Evolutionary conservation across 2,888 invertebrate genomes (phyloP).

Genomic region (Teleogryllus oceanicus): DNA sequence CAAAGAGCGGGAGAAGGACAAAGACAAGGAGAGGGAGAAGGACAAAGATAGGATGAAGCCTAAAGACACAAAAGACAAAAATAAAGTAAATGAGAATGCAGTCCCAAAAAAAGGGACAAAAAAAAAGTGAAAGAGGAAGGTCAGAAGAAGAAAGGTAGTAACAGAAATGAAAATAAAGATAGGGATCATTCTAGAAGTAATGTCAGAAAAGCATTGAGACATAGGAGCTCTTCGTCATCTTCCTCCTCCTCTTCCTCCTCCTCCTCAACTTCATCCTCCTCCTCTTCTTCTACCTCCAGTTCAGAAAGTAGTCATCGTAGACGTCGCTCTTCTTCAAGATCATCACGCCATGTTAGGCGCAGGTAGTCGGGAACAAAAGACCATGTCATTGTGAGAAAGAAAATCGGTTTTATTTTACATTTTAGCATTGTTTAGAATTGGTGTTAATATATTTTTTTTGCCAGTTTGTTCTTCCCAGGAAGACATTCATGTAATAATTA

Average conservation of each 20-base stretch:
- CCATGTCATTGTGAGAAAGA: no score
- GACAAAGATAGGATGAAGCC: no score
- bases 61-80: no score
- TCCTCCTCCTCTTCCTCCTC: neutral
- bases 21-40: no score
- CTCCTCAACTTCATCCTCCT: neutral
- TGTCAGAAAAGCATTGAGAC: neutral
- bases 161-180: constrained; percentile 23
- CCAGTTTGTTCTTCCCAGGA: no score
- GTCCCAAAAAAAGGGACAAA: constrained; percentile 23
- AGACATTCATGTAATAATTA: no score
- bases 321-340: neutral
- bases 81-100: no score
- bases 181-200: neutral
- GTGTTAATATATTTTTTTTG: no score
- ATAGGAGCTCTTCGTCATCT: neutral
- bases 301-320: neutral
- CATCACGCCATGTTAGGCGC: neutral
- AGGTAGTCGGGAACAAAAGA: neutral
- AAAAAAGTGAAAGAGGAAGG: constrained; percentile 30
- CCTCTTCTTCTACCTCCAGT: neutral
- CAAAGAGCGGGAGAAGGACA: no score
- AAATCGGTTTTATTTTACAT: no score
- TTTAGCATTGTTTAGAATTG: no score
- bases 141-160: constrained; percentile 28